Evolutionary conservation across 1,140 invertebrate species (phyloP).

Genomic region (Ganaspis sp.): DNA sequence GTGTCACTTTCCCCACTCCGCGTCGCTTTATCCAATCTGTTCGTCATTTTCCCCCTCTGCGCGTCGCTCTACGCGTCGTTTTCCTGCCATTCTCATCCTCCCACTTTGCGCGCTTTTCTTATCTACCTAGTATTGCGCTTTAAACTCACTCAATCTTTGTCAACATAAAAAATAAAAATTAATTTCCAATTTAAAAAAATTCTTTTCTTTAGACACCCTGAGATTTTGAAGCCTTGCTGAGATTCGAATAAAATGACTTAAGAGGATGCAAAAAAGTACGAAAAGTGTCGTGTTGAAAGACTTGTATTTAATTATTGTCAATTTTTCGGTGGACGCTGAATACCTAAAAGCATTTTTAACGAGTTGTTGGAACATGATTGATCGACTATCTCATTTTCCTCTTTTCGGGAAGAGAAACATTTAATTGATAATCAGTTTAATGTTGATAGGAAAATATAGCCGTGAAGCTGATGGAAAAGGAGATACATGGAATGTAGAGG

Average conservation of each 20-base stretch:
- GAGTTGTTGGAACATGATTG: background rate
- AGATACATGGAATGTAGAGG: constrained; percentile 41
- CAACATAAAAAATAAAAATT: no score
- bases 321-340: constrained; percentile 9
- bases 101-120: no score
- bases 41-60: no score
- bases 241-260: background rate
- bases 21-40: no score
- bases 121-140: no score
- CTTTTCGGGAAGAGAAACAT: constrained; percentile 1
- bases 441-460: background rate
- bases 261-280: background rate
- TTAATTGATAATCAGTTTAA: background rate
- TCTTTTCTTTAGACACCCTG: no score
- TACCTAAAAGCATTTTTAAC: background rate
- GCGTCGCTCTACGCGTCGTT: no score
- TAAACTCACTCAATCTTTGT: no score
- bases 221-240: no score
- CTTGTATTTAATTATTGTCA: constrained; percentile 14
- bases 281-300: background rate
- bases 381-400: constrained; percentile 4
- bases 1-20: no score
- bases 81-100: no score
- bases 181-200: no score
- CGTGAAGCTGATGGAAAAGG: constrained; percentile 33